Evolutionary conservation across 2,797 vertebrate species (phyloP), one percentile per base, ranked within the genome.

Genomic region (Eulemur rubriventer): DNA sequence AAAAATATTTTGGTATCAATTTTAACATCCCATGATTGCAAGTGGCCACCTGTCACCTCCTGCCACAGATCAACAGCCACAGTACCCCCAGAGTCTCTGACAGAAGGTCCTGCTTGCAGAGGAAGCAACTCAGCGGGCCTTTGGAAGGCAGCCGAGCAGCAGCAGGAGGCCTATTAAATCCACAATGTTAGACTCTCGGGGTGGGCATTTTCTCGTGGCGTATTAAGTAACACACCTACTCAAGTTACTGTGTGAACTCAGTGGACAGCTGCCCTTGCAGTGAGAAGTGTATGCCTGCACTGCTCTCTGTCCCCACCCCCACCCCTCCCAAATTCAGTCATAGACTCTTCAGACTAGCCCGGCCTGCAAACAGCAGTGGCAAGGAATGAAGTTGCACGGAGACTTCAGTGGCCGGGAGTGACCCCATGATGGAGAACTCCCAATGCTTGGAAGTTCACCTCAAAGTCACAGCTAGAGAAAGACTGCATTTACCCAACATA

Each of bases 211-310:
- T 96, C 95, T 96, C 18, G 87, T 81, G 84, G 96, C 2, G 67
- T 97, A 96, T 98, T 97, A 96, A 96, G 96, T 97, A 95, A 97
- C 97, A 96, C 97, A 98, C 96, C 90, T 97, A 97, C 98, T 97
- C 96, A 72, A 89, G 95, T 97, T 98, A 95, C 96, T 38, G 52
- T 90, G 89, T 97, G 94, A 97, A 96, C 93, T 96, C 94, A 8
- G 61, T 20, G 96, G 97, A 97, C 97, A 97, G 98, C 98, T 97
- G 96, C 90, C 72, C 96, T 97, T 91, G 84, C 73, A 95, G 79
- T 50, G 94, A 92, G 95, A 95, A 69, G 52, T 8, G 0, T n/a
- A 73, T 9, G 52, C 87, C 17, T 73, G 76, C 7, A 1, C 67
- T 87, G 63, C 28, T 17, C 17, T 82, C 50, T 18, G 79, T 35